Evolutionary conservation across 2,888 invertebrate genomes (phyloP).

Genomic region (Metallyticus violacea): DNA sequence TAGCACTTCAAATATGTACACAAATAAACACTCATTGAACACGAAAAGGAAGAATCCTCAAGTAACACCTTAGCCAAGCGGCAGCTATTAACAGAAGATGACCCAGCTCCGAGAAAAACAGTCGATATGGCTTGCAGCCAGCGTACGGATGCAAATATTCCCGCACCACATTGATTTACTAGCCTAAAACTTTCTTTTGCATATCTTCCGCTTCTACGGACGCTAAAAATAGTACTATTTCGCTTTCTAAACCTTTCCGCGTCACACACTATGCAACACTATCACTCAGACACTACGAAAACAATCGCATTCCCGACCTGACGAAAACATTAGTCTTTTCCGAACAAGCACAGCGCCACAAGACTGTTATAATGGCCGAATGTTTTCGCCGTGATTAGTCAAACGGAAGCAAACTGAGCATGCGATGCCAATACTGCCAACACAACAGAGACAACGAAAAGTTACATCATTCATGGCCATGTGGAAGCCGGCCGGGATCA

Average conservation of each 20-base stretch:
- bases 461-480: slow-evolving; percentile 5
- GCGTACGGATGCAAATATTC: not conserved
- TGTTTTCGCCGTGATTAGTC: not conserved
- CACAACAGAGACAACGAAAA: not conserved
- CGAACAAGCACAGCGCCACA: not conserved
- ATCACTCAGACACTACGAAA: not conserved
- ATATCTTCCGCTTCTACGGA: not conserved
- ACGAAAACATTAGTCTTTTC: not conserved
- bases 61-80: not conserved
- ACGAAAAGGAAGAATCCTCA: not conserved
- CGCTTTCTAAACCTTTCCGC: not conserved
- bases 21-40: not conserved
- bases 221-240: not conserved
- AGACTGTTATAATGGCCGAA: not conserved
- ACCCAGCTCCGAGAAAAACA: not conserved
- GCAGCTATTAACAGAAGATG: not conserved
- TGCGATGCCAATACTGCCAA: slow-evolving; percentile 1
- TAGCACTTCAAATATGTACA: too few species aligned
- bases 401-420: not conserved
- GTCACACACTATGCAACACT: not conserved
- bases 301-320: not conserved
- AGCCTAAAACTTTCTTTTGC: not conserved
- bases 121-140: not conserved
- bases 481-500: not conserved
- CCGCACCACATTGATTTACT: not conserved